A percentile compares a stretch with the other conserved stretches of the same genome.
phyloP scores from a whole-genome alignment of 2,113 vertebrate species.

The Bucco capensis region DNA sequence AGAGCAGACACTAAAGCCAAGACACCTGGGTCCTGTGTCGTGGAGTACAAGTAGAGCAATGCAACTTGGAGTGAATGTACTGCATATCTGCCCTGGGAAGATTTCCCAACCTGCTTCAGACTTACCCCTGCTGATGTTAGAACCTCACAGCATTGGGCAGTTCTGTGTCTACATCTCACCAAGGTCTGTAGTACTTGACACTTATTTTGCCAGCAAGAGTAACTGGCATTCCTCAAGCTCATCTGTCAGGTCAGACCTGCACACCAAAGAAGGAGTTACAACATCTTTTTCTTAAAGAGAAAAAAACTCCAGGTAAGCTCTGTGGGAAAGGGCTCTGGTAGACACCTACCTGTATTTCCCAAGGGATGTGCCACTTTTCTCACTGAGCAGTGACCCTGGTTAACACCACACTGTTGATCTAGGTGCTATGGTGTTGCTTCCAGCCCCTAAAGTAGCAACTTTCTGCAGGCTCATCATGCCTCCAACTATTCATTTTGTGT shows the following conservation, averaged over 20 bases:
- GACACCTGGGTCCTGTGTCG: background rate
- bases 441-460: background rate
- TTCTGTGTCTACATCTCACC: background rate
- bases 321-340: background rate
- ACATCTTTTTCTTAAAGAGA: background rate
- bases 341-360: background rate
- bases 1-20: background rate
- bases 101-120: background rate
- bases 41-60: background rate
- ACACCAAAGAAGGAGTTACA: background rate
- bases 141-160: background rate
- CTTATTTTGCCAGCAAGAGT: background rate
- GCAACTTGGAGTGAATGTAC: accelerated
- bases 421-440: background rate
- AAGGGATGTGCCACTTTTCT: background rate
- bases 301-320: background rate
- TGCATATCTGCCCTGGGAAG: background rate
- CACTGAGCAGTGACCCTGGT: background rate
- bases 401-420: background rate
- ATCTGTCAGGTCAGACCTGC: background rate
- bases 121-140: background rate
- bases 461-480: background rate
- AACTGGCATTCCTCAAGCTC: background rate
- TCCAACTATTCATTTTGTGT: background rate
- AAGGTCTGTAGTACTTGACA: background rate